phyloP scores from a whole-genome alignment of 2,888 invertebrate genomes.

The Branchellion lobata region DNA sequence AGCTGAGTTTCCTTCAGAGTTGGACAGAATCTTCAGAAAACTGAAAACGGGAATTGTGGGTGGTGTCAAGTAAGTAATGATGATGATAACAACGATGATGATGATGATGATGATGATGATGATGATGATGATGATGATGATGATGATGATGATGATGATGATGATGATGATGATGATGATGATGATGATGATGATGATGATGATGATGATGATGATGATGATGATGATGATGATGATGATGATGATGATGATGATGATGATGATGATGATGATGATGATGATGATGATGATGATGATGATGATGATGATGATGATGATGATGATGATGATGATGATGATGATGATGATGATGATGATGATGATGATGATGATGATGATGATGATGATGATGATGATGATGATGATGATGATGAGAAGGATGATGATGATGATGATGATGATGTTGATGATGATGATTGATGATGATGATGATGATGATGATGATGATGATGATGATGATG shows the following conservation, averaged over 20 bases:
- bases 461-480: constrained; percentile 23
- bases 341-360: constrained; percentile 10
- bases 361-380: constrained; percentile 37
- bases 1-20: constrained; percentile 25
- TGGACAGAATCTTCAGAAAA: constrained; percentile 31
- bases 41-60: constrained; percentile 29
- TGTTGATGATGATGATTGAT: constrained; percentile 25
- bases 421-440: not conserved
- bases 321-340: too few species aligned
- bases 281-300: constrained; percentile 3
- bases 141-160: not conserved
- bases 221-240: constrained; percentile 37
- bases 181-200: too few species aligned
- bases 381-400: constrained; percentile 40
- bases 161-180: too few species aligned
- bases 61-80: constrained; percentile 24
- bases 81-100: not conserved
- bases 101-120: constrained; percentile 34
- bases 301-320: not conserved
- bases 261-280: constrained; percentile 23
- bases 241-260: constrained; percentile 21
- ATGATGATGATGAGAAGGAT: constrained; percentile 34
- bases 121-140: constrained; percentile 21
- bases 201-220: constrained; percentile 25
- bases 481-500: not conserved